Evolutionary conservation across 2,113 vertebrate genomes (phyloP).

Genomic region (Progne subis): DNA sequence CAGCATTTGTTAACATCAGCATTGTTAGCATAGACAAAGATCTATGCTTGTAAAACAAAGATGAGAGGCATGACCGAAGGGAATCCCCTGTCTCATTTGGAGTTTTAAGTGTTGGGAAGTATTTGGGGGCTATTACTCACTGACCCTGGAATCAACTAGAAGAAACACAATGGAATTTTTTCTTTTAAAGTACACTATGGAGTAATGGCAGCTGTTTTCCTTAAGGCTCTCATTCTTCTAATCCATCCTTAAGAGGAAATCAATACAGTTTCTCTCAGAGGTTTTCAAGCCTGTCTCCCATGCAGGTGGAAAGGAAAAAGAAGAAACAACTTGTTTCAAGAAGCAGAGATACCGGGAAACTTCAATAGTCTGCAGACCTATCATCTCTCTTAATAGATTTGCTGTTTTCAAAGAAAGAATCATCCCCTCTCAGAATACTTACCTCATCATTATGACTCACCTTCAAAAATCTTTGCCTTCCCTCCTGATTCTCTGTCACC

Average conservation of each 20-base stretch:
- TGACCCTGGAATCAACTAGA: not conserved
- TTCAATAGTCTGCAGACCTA: not conserved
- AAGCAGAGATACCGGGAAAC: not conserved
- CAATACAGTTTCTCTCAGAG: constrained; percentile 41
- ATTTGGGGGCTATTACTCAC: not conserved
- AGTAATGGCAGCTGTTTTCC: constrained; percentile 27
- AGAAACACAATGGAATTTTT: not conserved
- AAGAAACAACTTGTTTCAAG: constrained; percentile 47
- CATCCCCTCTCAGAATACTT: not conserved
- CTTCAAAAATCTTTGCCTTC: not conserved
- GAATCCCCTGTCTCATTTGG: not conserved
- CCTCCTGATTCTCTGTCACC: constrained; percentile 3
- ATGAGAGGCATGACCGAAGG: not conserved
- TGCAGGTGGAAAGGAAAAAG: constrained; percentile 27
- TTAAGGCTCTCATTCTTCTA: constrained; percentile 33
- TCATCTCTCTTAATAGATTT: not conserved
- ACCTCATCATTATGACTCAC: constrained; percentile 1
- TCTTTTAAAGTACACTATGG: not conserved
- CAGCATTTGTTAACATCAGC: not conserved
- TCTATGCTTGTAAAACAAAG: not conserved
- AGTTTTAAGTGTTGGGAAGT: not conserved
- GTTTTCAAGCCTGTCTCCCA: constrained; percentile 17
- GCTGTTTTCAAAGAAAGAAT: not conserved
- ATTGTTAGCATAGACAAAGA: not conserved
- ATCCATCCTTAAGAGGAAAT: constrained; percentile 51